A percentile compares a stretch with the other conserved stretches of the same genome.
Evolutionary conservation across 2,888 invertebrate genomes (phyloP).

Genomic region (Amblyjoppa proteus): DNA sequence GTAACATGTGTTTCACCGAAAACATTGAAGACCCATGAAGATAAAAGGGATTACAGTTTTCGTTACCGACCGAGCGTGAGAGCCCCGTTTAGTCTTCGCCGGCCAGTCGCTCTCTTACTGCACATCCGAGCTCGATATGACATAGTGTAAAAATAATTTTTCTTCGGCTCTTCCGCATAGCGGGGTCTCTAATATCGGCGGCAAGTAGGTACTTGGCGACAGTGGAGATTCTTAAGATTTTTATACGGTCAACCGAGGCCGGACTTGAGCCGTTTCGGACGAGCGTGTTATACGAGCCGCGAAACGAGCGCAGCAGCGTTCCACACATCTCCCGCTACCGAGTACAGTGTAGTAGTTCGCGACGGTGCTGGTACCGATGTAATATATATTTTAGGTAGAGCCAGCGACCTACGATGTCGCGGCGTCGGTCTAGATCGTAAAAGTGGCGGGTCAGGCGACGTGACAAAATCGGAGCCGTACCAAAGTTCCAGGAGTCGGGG

Average conservation of each 20-base stretch:
- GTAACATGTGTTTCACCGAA: too few relatives aligned
- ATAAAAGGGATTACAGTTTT: too few relatives aligned
- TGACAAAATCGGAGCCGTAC: conserved; percentile 46
- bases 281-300: conserved; percentile 71
- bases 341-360: conserved; percentile 38
- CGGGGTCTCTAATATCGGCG: conserved; percentile 31
- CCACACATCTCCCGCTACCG: conserved; percentile 14
- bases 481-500: not conserved
- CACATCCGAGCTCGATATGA: not conserved
- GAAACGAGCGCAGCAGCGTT: conserved; percentile 64
- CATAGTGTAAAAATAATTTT: conserved; percentile 33
- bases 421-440: conserved; percentile 61
- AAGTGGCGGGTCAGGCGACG: conserved; percentile 54
- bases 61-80: not conserved
- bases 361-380: conserved; percentile 47
- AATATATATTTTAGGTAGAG: conserved; percentile 60
- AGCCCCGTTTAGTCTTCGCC: not conserved
- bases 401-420: conserved; percentile 27
- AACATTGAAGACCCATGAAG: too few relatives aligned
- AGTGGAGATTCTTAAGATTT: conserved; percentile 57
- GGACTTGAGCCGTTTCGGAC: conserved; percentile 61
- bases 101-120: not conserved
- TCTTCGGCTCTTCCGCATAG: conserved; percentile 2
- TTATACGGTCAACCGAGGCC: conserved; percentile 65
- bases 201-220: conserved; percentile 54